phyloP scores from a whole-genome alignment of 1,140 invertebrate species.

The Bombus breviceps region DNA sequence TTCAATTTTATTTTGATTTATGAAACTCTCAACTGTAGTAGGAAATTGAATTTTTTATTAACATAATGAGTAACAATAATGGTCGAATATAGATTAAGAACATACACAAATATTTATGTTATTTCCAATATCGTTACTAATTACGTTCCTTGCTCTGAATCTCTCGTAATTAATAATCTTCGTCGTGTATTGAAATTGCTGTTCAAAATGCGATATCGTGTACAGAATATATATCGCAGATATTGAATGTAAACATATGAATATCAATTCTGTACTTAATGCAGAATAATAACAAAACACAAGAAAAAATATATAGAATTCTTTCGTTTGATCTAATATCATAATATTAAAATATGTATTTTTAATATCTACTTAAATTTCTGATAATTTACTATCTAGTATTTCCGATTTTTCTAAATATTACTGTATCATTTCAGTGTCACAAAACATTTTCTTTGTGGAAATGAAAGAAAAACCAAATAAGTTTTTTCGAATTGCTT shows the following conservation, averaged over 20 bases:
- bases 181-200: not conserved
- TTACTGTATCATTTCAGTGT: too few species aligned
- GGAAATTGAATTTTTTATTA: not conserved
- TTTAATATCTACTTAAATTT: too few species aligned
- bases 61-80: not conserved
- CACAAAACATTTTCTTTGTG: too few species aligned
- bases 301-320: too few species aligned
- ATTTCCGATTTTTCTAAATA: too few species aligned
- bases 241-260: not conserved
- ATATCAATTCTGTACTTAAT: too few species aligned
- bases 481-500: too few species aligned
- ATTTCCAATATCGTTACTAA: not conserved
- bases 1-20: not conserved
- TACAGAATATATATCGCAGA: not conserved
- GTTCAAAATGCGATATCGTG: not conserved
- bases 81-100: not conserved
- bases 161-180: not conserved
- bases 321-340: too few species aligned
- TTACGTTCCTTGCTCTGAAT: not conserved
- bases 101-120: not conserved
- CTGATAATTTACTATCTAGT: too few species aligned
- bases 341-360: too few species aligned
- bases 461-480: too few species aligned
- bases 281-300: too few species aligned
- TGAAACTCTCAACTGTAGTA: not conserved